Evolutionary conservation across 2,888 invertebrate genomes (phyloP), one percentile per base, ranked within the genome.

Genomic region (Andrena hattorfiana): DNA sequence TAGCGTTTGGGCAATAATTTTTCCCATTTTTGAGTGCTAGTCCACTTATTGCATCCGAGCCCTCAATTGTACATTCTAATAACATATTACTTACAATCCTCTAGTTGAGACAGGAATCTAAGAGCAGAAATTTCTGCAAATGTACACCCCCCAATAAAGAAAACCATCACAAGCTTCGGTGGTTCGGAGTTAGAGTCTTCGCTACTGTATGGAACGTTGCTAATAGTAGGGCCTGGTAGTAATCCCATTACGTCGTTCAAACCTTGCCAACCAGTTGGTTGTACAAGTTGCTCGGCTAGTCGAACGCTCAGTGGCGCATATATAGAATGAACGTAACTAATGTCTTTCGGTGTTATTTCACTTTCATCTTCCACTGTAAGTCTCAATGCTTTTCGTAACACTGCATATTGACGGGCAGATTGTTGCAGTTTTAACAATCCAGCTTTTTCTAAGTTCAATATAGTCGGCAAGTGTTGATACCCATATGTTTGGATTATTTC

Each of bases 101-200:
- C 97, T 92, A 97, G 96, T 86, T 97, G 97, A 13, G 97, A 96
- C 26, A 97, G 94, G 89, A 96, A 97, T 79, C 97, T 95, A 10
- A 97, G 92, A 0, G 97, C 97, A 0, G 97, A 97, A 90, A 97
- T 97, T 94, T 99, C 99, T 1, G 99, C 98, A 94, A 97, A 98
- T 0, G 99, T 99, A 92, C 99, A 98, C 0, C 99, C 99, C 4
- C 99, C 99, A 20, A 99, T 96, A 93, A 99, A 99, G 94, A 99
- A 98, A 0, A 99, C 98, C 0, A 99, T 95, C 8, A 99, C 96
- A 2, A 98, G 97, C 86, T 95, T 95, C 0, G 96, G 95, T 54
- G 95, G 95, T 87, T 97, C 91, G 69, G 94, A 90, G 83, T 87
- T 90, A 8, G 94, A 94, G 71, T 94, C 94, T 85, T 94, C 94